phyloP scores from a whole-genome alignment of 2,888 invertebrate genomes.

The Lamellibrachia columna region DNA sequence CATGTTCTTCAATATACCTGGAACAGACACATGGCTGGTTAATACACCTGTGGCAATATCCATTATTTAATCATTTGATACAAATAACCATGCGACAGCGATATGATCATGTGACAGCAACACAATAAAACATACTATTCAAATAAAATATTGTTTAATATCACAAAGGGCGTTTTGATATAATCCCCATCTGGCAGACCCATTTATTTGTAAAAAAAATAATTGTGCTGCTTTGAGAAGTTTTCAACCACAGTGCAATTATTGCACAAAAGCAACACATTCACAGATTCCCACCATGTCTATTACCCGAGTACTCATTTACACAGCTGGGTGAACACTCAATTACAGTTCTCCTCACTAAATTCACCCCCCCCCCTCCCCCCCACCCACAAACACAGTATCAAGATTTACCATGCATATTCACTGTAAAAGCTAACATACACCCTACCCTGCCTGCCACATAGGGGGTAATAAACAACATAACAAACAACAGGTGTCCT shows the following conservation, averaged over 20 bases:
- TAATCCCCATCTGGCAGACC: background rate
- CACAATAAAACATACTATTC: background rate
- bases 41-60: background rate
- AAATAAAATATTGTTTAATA: background rate
- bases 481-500: background rate
- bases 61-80: background rate
- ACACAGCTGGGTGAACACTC: background rate
- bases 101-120: background rate
- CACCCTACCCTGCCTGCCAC: background rate
- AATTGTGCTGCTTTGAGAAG: background rate
- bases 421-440: background rate
- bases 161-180: background rate
- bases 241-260: background rate
- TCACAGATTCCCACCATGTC: background rate
- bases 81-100: background rate
- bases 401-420: background rate
- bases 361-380: background rate
- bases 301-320: background rate
- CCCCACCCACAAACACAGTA: background rate
- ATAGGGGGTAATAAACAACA: too few relatives aligned
- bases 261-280: background rate
- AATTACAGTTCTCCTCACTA: background rate
- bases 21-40: conserved; percentile 35
- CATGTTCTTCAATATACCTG: conserved; percentile 72
- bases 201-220: background rate